Base-by-base conservation (phyloP, 1,140 invertebrate species). In the Drosophila pachea region DNA sequence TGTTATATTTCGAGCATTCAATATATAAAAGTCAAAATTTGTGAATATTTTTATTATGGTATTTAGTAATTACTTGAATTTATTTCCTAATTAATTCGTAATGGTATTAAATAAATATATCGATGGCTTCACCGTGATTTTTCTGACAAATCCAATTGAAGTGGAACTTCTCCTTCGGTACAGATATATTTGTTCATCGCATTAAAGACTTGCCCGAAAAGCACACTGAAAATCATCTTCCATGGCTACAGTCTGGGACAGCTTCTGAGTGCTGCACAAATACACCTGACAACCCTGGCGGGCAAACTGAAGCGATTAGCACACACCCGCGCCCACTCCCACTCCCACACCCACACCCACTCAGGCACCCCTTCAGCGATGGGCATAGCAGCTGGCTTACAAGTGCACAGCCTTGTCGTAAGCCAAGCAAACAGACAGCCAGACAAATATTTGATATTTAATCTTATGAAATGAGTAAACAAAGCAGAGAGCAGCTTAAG, bases 391-490 rank as follows among this genome's bases (percentile, higher is more conserved):
- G 53, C 65, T 75, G 70, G 74, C 74, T 76, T 73, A 76, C 79
- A 84, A 84, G 66, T 84, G 79, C 63, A 82, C 79, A 73, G 59
- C 53, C 70, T 38, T 60, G 69, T 60, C 38, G 42, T 54, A 56
- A 67, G 65, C 58, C 53, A 73, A 58, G 33, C 68, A 70, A 59
- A 59, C 68, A 70, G 48, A 55, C 42, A 40, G 53, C 60, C 50
- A 65, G 61, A 61, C 70, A 76, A 75, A 76, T 73, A 76, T 76
- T 76, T 76, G 70, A 76, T 68, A 69, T 76, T 76, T 76, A 76
- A 76, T 73, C 73, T 74, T 82, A 74, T 73, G 65, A 68, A 78
- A 76, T 56, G 68, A 62, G 53, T 63, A 78, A 78, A 66, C 68
- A 65, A 69, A 65, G 63, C 66, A 68, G 35, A 55, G 35, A 33